Percentiles rank a stretch among this genome's conserved stretches.
Evolutionary conservation across 2,888 invertebrate species (phyloP).

Genomic region (Papilio elwesi): DNA sequence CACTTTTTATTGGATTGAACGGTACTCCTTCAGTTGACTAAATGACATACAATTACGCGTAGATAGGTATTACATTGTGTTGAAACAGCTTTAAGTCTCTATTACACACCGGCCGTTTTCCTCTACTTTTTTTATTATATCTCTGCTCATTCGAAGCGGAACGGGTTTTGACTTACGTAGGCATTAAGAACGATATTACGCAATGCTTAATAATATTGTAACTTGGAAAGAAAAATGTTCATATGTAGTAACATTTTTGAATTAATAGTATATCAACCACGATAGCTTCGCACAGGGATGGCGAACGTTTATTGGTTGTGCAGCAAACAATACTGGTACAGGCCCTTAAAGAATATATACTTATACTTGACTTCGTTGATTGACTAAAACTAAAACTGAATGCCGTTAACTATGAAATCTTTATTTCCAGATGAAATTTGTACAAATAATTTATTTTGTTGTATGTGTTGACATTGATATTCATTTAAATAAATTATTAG

Average conservation of each 20-base stretch:
- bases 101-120: slow-evolving; percentile 48
- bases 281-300: too few species aligned
- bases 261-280: too few species aligned
- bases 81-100: slow-evolving; percentile 26
- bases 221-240: neutral
- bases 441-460: too few species aligned
- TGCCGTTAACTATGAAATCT: too few species aligned
- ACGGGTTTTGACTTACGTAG: slow-evolving; percentile 36
- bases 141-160: slow-evolving; percentile 24
- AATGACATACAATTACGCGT: slow-evolving; percentile 18
- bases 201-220: slow-evolving; percentile 21
- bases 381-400: too few species aligned
- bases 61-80: slow-evolving; percentile 27
- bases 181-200: slow-evolving; percentile 28
- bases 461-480: too few species aligned
- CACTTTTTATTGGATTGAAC: slow-evolving; percentile 1
- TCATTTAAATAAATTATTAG: too few species aligned
- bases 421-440: too few species aligned
- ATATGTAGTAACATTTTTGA: neutral
- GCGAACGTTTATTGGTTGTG: too few species aligned
- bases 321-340: too few species aligned
- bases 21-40: neutral
- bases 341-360: too few species aligned
- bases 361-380: too few species aligned
- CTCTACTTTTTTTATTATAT: slow-evolving; percentile 40